Base-by-base conservation (phyloP, 1,140 invertebrate species). In the Lasaia peninsularis region DNA sequence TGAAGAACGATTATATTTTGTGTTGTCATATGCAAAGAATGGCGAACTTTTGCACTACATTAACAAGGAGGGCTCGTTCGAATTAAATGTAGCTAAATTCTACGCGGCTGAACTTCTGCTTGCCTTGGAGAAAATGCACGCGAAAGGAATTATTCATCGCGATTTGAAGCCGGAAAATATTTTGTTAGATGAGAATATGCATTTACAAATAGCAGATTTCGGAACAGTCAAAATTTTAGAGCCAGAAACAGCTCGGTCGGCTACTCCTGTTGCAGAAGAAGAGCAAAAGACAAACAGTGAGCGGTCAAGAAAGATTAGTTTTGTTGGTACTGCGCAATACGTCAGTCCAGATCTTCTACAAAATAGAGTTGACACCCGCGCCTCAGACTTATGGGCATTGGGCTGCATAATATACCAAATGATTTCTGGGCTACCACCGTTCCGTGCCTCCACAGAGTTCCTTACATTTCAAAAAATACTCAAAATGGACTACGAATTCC, bases 301-400 rank as follows among this genome's bases (percentile, higher is more conserved):
- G 58, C 73, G 90, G 60, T 78, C 86, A 55, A 86, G 95, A 52
- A 92, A 92, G 66, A 96, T 95, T 74, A 99, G 98, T 76, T 99
- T 99, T 89, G 98, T 99, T 4, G 98, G 98, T n/a, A 99, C 98
- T 11, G 98, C 98, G 0, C 98, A 99, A 81, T 99, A 99, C 89
- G 98, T 99, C 0, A 98, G 97, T 44, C 98, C 98, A 5, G 98
- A 99, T 88, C 91, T 99, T 11, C 88, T 99, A 2, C 94, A 94
- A 28, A 94, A 96, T 75, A 94, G 96, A 69, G 92, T 91, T 1
- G 93, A 95, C 18, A 94, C 94, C 16, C 92, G 92, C 61, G 94
- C 96, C 12, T 96, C 96, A 5, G 98, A 99, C 89, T 90, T 99
- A n/a, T 99, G 98, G 98, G 98, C 98, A 0, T 90, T 99, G 24